Evolutionary conservation across 2,113 vertebrate genomes (phyloP).

Genomic region (Psilopogon haemacephalus): DNA sequence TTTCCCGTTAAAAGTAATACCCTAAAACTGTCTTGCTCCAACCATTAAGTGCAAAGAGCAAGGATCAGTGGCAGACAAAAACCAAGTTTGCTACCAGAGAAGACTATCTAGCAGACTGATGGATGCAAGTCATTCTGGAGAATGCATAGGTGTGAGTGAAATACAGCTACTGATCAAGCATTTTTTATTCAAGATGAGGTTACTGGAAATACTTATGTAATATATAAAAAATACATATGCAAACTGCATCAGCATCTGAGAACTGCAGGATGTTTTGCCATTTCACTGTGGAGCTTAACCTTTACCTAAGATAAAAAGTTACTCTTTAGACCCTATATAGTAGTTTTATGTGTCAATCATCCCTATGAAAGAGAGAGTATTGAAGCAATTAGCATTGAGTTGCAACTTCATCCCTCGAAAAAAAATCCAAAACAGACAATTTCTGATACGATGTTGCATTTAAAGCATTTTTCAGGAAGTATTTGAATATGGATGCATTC

Average conservation of each 20-base stretch:
- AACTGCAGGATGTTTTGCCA: slow-evolving; percentile 44
- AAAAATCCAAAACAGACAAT: slow-evolving; percentile 19
- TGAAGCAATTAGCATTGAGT: slow-evolving; percentile 53
- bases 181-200: slow-evolving; percentile 39
- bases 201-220: slow-evolving; percentile 49
- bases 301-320: slow-evolving; percentile 44
- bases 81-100: not conserved
- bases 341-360: slow-evolving; percentile 33
- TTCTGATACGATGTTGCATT: slow-evolving; percentile 35
- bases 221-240: slow-evolving; percentile 1
- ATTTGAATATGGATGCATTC: slow-evolving; percentile 64
- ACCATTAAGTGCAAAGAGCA: slow-evolving; percentile 64
- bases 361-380: slow-evolving; percentile 34
- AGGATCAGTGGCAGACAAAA: slow-evolving; percentile 40
- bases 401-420: slow-evolving; percentile 17
- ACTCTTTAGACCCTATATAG: slow-evolving; percentile 28
- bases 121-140: slow-evolving; percentile 30
- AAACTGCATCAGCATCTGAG: slow-evolving; percentile 35
- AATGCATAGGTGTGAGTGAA: slow-evolving; percentile 55
- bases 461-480: slow-evolving; percentile 58
- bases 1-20: slow-evolving; percentile 48
- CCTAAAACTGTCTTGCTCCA: slow-evolving; percentile 61
- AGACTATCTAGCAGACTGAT: slow-evolving; percentile 35
- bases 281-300: slow-evolving; percentile 30
- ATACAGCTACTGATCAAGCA: slow-evolving; percentile 32